Evolutionary conservation across 2,113 vertebrate genomes (phyloP), one percentile per base, ranked within the genome.

Genomic region (Tricholaema leucomelas): DNA sequence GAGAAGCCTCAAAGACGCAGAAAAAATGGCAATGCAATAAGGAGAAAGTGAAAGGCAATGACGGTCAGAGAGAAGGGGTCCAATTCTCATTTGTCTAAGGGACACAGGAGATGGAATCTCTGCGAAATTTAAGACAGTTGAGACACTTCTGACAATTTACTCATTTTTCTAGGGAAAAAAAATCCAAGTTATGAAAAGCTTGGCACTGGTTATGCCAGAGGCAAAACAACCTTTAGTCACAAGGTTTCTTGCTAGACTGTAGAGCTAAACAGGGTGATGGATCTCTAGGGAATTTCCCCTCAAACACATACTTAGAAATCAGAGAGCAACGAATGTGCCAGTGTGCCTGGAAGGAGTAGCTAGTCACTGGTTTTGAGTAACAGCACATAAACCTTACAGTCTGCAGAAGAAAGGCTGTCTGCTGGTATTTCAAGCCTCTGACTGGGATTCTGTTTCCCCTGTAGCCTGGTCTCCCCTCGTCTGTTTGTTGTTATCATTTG

Each of bases 401-500:
- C 71, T 92, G 70, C 56, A 63, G 59, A 25, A 92, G 85, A 81
- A 93, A 86, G 60, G 40, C 59, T 90, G 93, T 65, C 83, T 93
- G 67, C 44, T 87, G 75, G 65, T 63, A 54, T 92, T 93, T 80
- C 81, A 87, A 66, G 60, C 83, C 72, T 66, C 87, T 81, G 27
- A 40, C 30, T 89, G 83, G 50, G 70, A 79, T 92, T 88, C 79
- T 77, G 59, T 76, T 92, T 94, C 79, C 70, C 84, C 73, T 92
- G 71, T 74, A 95, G 87, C 88, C 72, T 93, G 85, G 91, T 58
- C 90, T 95, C 74, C 89, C 46, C 84, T 85, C 94, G 75, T 83
- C 92, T 92, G 91, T 88, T 90, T 84, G 81, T 94, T 92, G 75
- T 90, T 96, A 83, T 89, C 64, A 0, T 94, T 96, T 94, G 90